Base-by-base conservation (phyloP, 2,113 vertebrate species). In the Oryzias javanicus region DNA sequence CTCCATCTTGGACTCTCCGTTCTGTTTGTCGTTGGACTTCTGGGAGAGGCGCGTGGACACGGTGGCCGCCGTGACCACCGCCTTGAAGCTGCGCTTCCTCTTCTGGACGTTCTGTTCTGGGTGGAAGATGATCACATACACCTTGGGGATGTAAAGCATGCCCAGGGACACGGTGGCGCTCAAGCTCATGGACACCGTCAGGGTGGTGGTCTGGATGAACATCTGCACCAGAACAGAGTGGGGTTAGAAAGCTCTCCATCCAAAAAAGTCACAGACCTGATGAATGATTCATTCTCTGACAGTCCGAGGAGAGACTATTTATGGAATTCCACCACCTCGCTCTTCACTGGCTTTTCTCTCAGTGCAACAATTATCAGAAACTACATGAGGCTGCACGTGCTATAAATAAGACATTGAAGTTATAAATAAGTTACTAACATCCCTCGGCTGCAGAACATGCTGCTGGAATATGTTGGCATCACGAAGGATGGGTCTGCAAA, bases 31-130 rank as follows among this genome's bases (percentile, higher is more conserved):
- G 18, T 66, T 88, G 60, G 87, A 80, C 72, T 92, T 92, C 67
- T 90, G 89, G 3, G 91, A 92, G 60, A 92, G 90, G 35, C 80
- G 89, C 0, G 89, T 89, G 73, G 91, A 67, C 85, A 88, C 72
- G 15, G 89, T 83, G 67, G 91, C 89, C 0, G 91, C 84, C 1
- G 89, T 88, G 42, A 87, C 91, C 29, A 93, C 89, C 0, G 92
- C 75, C 62, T 94, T 95, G 82, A 95, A 91, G 83, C 94, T 95
- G 35, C 93, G 89, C 78, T 95, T 95, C 41, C 94, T 90, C 77
- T 95, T 95, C 86, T 94, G 94, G 48, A 96, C 94, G 0, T 96
- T 96, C 88, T 94, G 94, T 87, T 96, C 95, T 0, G 95, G 95
- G 55, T 94, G 94, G 86, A 94, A 91, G 80, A 95, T 57, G 88